Evolutionary conservation across 2,113 vertebrate genomes (phyloP).

Genomic region (Thamnophis sirtalis): DNA sequence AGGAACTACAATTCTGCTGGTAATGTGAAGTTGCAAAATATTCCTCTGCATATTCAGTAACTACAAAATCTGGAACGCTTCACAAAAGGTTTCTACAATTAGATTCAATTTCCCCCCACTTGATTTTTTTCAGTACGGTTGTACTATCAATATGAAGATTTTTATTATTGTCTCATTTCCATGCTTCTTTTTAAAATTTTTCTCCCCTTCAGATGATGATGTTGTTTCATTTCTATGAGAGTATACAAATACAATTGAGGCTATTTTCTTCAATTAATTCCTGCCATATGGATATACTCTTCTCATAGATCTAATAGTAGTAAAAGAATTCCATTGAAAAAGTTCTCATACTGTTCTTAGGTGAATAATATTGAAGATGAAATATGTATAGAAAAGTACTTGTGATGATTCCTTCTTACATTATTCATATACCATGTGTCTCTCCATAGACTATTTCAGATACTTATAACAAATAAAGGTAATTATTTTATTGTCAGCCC

Average conservation of each 20-base stretch:
- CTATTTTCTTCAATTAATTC: neutral
- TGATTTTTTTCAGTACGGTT: neutral
- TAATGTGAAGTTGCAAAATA: neutral
- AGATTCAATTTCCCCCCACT: neutral
- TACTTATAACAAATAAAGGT: neutral
- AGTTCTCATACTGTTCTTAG: neutral
- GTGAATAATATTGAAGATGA: neutral
- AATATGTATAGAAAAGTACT: neutral
- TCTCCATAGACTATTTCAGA: neutral
- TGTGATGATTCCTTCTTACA: neutral
- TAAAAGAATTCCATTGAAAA: neutral
- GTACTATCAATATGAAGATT: neutral
- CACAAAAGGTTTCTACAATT: neutral
- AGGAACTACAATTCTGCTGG: neutral
- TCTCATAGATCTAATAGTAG: neutral
- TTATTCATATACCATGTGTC: neutral
- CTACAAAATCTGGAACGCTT: neutral
- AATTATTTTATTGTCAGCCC: neutral
- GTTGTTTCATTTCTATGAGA: neutral
- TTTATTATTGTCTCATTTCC: neutral
- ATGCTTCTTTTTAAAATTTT: neutral
- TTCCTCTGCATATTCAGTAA: neutral
- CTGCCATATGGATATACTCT: neutral
- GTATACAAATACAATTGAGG: neutral
- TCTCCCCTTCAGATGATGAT: neutral